Base-by-base conservation (phyloP, 2,888 invertebrate genomes). In the Ennomos quercinarius region DNA sequence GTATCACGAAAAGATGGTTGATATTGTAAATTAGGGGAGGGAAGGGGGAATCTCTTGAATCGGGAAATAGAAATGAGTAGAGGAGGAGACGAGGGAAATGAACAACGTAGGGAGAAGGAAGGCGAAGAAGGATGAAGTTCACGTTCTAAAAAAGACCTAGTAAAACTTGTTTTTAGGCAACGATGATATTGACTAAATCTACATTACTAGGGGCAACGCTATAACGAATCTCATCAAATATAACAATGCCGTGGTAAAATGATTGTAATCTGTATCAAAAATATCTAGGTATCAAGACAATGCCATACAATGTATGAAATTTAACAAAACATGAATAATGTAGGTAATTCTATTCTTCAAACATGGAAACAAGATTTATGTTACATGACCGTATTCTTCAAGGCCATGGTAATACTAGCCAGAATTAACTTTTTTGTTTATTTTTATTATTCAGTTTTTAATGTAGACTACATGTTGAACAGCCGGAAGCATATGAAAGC, bases 181-280 rank as follows among this genome's bases (percentile, higher is more conserved):
- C 17, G 3, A 17, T 17, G 17, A 17, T 3, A 17, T 17, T 17
- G 1, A 3, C 17, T 3, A 17, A 17, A 17, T 17, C 17, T 17
- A 17, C 43, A 27, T 5, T 10, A 43, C n/a, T 27, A 43, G 10
- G 1, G 34, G 4, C 10, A 43, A 5, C 43, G 37, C 17, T 11
- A 0, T 41, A 13, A 42, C 47, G 13, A 38, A 61, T 53, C 51
- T 61, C 63, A 61, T 61, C 57, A 54, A 45, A 48, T 54, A 52
- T 60, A 57, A 61, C 51, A 58, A 64, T 49, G 47, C 60, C 67
- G 65, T 69, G 67, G 67, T 59, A 69, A 68, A 60, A 49, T 42
- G 68, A 69, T 68, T 54, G n/a, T 56, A 49, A 70, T 70, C 65
- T 65, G 43, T 36, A 50, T 45, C 53, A 60, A 68, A 61, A 48